phyloP scores from a whole-genome alignment of 2,113 vertebrate genomes.

The Nothobranchius kuhntae region DNA sequence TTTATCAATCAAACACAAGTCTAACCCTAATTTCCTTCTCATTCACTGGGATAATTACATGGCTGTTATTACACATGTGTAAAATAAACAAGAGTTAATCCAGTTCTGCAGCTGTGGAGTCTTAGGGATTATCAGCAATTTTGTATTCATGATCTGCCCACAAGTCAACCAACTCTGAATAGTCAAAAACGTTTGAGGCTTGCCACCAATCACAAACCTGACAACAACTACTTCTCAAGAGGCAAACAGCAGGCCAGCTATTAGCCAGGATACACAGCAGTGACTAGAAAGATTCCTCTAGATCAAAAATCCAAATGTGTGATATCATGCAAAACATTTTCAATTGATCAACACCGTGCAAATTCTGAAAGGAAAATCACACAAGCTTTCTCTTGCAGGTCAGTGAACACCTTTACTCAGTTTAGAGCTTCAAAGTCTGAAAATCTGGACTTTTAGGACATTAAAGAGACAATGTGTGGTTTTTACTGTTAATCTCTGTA shows the following conservation, averaged over 20 bases:
- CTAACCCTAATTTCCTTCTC: not conserved
- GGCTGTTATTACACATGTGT: not conserved
- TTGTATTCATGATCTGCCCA: not conserved
- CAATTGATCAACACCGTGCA: not conserved
- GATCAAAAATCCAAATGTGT: slow-evolving; percentile 14
- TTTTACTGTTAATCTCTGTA: no score
- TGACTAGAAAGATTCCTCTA: slow-evolving; percentile 78
- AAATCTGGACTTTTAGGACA: not conserved
- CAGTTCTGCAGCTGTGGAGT: not conserved
- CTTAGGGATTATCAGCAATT: not conserved
- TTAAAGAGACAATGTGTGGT: not conserved
- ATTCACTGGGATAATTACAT: not conserved
- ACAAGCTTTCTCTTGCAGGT: not conserved
- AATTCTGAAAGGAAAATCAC: not conserved
- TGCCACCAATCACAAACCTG: slow-evolving; percentile 65
- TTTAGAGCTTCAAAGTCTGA: not conserved
- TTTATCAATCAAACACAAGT: not conserved
- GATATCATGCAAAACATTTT: not conserved
- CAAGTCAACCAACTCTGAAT: not conserved
- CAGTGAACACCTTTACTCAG: not conserved
- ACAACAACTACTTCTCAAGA: slow-evolving; percentile 85
- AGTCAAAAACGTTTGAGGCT: slow-evolving; percentile 7
- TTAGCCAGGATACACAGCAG: slow-evolving; percentile 88
- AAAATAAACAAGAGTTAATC: not conserved
- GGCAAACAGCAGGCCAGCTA: slow-evolving; percentile 93